A percentile compares a stretch with the other conserved stretches of the same genome.
phyloP scores from a whole-genome alignment of 1,140 invertebrate species.

The Trichonephila clavata region DNA sequence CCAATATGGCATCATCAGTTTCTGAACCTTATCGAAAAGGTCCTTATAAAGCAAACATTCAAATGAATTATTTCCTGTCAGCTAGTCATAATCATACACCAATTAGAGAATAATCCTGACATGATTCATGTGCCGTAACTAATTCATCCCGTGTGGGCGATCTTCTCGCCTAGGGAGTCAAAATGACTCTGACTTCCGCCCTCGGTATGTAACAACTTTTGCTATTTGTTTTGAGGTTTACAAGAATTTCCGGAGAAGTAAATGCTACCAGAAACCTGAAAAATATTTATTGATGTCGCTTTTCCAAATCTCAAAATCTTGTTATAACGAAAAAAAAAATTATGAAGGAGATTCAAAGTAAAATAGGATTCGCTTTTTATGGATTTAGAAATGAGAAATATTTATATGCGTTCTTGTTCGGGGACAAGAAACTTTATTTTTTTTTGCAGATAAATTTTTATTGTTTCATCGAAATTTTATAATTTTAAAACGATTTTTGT shows the following conservation, averaged over 20 bases:
- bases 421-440: too few species aligned
- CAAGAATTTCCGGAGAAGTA: not conserved
- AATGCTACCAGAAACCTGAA: not conserved
- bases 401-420: too few species aligned
- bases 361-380: too few species aligned
- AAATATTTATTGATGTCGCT: not conserved
- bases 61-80: not conserved
- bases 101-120: not conserved
- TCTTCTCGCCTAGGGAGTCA: not conserved
- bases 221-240: not conserved
- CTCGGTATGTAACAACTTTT: not conserved
- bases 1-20: too few species aligned
- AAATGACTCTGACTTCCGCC: conserved; percentile 28
- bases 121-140: conserved; percentile 40
- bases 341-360: too few species aligned
- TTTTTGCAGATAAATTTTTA: too few species aligned
- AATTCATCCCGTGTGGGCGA: conserved; percentile 28
- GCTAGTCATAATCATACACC: not conserved
- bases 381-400: too few species aligned
- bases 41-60: not conserved
- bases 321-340: too few species aligned
- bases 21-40: too few species aligned
- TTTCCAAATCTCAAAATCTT: too few species aligned
- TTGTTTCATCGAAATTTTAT: too few species aligned
- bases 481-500: too few species aligned